These are phyloP conservation scores for Amia ocellicauda DNA, from an alignment of 2,113 vertebrate species.

Conservation along the genomic window DNA sequence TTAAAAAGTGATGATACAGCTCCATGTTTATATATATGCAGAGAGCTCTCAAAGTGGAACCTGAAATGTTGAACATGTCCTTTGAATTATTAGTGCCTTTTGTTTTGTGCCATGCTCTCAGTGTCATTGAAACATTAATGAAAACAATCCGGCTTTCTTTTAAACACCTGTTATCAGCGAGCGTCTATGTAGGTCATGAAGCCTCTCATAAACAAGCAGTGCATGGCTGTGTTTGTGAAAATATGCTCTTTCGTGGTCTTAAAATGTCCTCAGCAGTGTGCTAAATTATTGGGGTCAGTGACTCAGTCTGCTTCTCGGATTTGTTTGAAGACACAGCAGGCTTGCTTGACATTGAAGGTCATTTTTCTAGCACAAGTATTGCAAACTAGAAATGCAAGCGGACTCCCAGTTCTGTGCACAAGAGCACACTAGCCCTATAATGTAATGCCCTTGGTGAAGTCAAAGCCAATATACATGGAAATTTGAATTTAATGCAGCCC, in stretches of 20 bases:
- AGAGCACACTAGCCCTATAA: slow-evolving; percentile 44
- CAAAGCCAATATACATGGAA: slow-evolving; percentile 32
- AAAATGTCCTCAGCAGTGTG: slow-evolving; percentile 64
- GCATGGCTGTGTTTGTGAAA: slow-evolving; percentile 52
- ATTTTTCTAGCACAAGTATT: slow-evolving; percentile 60
- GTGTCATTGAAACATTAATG: slow-evolving; percentile 62
- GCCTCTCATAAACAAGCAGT: slow-evolving; percentile 70
- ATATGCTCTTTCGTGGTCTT: slow-evolving; percentile 58
- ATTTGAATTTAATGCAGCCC: not conserved
- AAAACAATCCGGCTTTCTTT: slow-evolving; percentile 50
- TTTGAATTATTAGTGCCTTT: not conserved
- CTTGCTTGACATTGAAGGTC: slow-evolving; percentile 69
- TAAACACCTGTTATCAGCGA: slow-evolving; percentile 53
- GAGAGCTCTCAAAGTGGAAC: not conserved
- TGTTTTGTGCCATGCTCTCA: not conserved
- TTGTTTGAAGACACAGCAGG: slow-evolving; percentile 67
- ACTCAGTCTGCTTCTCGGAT: slow-evolving; percentile 66
- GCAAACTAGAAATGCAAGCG: slow-evolving; percentile 52
- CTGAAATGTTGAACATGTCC: not conserved
- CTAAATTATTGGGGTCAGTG: slow-evolving; percentile 75
- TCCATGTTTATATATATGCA: not conserved
- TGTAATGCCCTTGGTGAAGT: slow-evolving; percentile 34
- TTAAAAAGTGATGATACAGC: too few species aligned
- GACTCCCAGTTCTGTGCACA: slow-evolving; percentile 39
- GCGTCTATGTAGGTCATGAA: slow-evolving; percentile 64